Conservation (phyloP, 1,140 invertebrate species). For the Meteorus sp. region DNA sequence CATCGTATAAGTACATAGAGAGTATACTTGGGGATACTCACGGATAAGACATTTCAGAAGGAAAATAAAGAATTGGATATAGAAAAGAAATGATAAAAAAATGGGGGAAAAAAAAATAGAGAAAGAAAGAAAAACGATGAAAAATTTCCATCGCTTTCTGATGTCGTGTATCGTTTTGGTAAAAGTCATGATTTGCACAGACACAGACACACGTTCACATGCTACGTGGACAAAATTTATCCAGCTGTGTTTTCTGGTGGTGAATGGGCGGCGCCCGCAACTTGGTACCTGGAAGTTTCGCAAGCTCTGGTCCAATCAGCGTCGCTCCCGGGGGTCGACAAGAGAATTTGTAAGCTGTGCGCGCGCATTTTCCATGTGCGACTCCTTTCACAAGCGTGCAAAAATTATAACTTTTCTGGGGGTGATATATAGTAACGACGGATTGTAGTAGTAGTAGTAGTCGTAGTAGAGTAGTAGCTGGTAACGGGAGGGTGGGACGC, state of each 20-base stretch:
- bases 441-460: no score
- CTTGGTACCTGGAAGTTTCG: conserved; percentile 50
- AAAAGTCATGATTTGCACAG: no score
- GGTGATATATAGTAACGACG: conserved; percentile 2
- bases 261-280: conserved; percentile 44
- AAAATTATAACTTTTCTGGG: conserved; percentile 29
- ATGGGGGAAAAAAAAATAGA: neutral
- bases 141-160: neutral
- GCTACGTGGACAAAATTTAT: conserved; percentile 49
- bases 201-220: conserved; percentile 11
- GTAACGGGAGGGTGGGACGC: conserved; percentile 5
- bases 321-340: conserved; percentile 16
- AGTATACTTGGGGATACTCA: conserved; percentile 7
- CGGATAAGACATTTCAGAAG: neutral
- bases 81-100: neutral
- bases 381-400: conserved; percentile 19
- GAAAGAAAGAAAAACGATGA: neutral
- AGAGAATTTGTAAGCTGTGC: conserved; percentile 18
- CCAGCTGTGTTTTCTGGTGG: conserved; percentile 34
- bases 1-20: neutral
- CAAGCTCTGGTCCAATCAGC: conserved; percentile 51
- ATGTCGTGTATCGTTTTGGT: neutral
- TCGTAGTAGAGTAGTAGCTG: no score
- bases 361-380: conserved; percentile 15
- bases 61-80: conserved; percentile 1